Conservation (phyloP, 2,797 vertebrate species). For the Gallirallus australis region DNA sequence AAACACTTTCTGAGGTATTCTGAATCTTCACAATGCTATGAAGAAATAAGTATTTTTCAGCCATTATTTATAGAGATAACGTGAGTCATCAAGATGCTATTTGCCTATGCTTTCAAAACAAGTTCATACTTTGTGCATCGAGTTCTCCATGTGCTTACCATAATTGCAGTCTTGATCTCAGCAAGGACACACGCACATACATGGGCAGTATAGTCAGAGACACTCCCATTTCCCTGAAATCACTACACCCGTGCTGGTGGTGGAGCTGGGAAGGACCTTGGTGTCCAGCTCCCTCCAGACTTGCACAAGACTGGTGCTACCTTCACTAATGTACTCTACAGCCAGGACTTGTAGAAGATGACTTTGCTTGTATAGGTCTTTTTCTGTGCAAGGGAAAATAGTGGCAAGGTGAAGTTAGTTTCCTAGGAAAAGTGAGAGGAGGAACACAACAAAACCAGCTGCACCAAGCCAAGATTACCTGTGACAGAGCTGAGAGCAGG, state of each 20-base stretch:
- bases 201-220: neutral
- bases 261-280: neutral
- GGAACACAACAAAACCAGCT: neutral
- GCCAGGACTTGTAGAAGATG: neutral
- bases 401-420: neutral
- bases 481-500: neutral
- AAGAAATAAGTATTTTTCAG: constrained; percentile 12
- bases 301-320: neutral
- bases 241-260: rapidly evolving
- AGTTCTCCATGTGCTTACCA: constrained; percentile 25
- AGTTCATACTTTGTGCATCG: constrained; percentile 1
- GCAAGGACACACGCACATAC: neutral
- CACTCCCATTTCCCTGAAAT: constrained; percentile 4
- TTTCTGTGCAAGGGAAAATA: neutral
- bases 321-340: neutral
- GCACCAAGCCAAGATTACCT: neutral
- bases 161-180: constrained; percentile 32
- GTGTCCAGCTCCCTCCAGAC: neutral
- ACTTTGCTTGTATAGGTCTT: neutral
- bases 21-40: neutral
- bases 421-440: neutral
- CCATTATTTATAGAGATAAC: constrained; percentile 18
- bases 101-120: constrained; percentile 49
- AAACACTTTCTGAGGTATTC: neutral
- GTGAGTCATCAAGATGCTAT: constrained; percentile 41